phyloP scores from a whole-genome alignment of 2,113 vertebrate species.

The Pimephales promelas region DNA sequence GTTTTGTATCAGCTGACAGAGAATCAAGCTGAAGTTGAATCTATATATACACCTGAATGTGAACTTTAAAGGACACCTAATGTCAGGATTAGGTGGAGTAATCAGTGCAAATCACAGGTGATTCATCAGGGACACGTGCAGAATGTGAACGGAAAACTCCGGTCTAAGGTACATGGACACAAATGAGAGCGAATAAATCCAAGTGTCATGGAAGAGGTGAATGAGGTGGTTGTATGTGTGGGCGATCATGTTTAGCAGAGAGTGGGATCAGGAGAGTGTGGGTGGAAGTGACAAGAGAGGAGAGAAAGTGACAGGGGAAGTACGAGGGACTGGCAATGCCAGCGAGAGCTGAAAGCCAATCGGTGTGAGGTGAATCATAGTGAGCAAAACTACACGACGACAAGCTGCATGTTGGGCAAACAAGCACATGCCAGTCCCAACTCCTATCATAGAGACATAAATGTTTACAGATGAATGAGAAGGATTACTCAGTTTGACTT shows the following conservation, averaged over 20 bases:
- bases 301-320: slow-evolving; percentile 49
- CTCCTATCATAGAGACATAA: background rate
- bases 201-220: slow-evolving; percentile 35
- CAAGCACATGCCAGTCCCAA: background rate
- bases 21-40: background rate
- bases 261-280: slow-evolving; percentile 52
- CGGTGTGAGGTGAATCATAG: slow-evolving; percentile 54
- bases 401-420: slow-evolving; percentile 12
- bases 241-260: slow-evolving; percentile 53
- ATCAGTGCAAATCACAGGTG: slow-evolving; percentile 42
- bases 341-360: slow-evolving; percentile 50
- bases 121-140: slow-evolving; percentile 45
- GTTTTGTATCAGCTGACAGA: background rate
- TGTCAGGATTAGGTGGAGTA: slow-evolving; percentile 8
- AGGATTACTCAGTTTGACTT: background rate
- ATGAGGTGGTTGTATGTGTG: slow-evolving; percentile 20
- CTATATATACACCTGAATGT: background rate
- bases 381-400: slow-evolving; percentile 35
- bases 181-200: slow-evolving; percentile 39
- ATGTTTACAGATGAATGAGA: background rate
- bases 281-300: slow-evolving; percentile 59
- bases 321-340: slow-evolving; percentile 47
- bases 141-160: background rate
- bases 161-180: slow-evolving; percentile 34
- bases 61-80: background rate